Evolutionary conservation across 2,888 invertebrate species (phyloP), one percentile per base, ranked within the genome.

Genomic region (Ptychoptera contaminata): DNA sequence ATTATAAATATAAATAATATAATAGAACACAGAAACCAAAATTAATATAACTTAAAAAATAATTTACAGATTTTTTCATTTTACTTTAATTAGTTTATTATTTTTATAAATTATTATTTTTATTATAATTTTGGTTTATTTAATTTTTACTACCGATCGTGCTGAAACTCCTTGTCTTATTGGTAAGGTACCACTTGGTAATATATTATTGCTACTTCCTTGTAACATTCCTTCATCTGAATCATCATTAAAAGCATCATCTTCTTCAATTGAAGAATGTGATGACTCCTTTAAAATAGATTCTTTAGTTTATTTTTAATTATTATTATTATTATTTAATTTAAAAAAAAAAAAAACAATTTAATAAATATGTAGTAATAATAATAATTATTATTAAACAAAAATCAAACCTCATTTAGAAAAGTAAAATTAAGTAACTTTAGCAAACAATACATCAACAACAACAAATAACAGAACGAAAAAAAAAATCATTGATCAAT

Each of bases 181-280:
- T 42, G 56, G 53, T 45, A 56, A 43, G 15, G 56, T 56, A 47
- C 53, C 53, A 46, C 55, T 52, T 40, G 42, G 16, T 42, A 42
- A 30, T 35, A 34, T 35, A 23, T 23, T 23, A 23, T 23, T 23
- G 23, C 7, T 23, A 23, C 34, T 42, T n/a, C 42, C 42, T 34
- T 16, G 23, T 12, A 30, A 35, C 8, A 42, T 35, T 35, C 42
- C 42, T 32, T 50, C 48, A 32, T 49, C 49, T 15, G 47, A 47
- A 23, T 47, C 48, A 23, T 50, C 49, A 39, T 47, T 42, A 40
- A 42, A 46, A 42, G 53, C 53, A 45, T 53, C 51, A 47, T 55
- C 54, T 47, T 55, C 68, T 54, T 67, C 67, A 51, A 67, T 66
- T 44, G 67, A 67, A 44, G 67, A 68, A 56, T 62, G 65, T 53